phyloP scores from a whole-genome alignment of 2,113 vertebrate genomes.

The Halcyon senegalensis region DNA sequence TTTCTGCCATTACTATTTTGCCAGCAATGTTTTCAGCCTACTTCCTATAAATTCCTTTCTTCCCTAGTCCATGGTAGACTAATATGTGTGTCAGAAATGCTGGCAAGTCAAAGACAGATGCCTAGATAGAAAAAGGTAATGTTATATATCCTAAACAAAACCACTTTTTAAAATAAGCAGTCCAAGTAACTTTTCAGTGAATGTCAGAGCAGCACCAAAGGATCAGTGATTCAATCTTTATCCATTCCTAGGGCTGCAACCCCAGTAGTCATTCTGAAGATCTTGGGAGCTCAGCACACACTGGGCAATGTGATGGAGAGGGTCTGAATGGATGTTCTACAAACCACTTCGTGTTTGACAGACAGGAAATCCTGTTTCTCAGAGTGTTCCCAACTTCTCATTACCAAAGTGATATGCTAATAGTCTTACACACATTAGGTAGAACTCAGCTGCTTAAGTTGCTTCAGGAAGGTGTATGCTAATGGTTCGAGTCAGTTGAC shows the following conservation, averaged over 20 bases:
- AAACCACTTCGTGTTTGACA: background rate
- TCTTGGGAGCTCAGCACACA: background rate
- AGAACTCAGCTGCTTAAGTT: background rate
- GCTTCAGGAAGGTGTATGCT: background rate
- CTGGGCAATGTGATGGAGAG: background rate
- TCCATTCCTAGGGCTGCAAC: background rate
- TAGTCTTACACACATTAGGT: background rate
- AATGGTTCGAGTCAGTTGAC: background rate
- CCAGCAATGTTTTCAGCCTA: background rate
- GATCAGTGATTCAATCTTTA: background rate
- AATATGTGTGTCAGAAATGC: background rate
- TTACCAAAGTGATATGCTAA: background rate
- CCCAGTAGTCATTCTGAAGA: background rate
- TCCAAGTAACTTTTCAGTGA: background rate
- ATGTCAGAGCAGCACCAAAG: background rate
- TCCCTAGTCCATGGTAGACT: background rate
- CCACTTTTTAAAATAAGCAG: background rate
- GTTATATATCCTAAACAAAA: background rate
- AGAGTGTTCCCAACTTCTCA: background rate
- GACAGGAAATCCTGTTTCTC: background rate
- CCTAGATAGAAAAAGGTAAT: background rate
- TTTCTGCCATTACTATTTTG: background rate
- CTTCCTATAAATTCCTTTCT: background rate
- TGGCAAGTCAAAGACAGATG: background rate
- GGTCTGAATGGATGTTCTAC: fast-evolving